Base-by-base conservation (phyloP, 2,797 vertebrate species). In the Ataeniobius toweri region DNA sequence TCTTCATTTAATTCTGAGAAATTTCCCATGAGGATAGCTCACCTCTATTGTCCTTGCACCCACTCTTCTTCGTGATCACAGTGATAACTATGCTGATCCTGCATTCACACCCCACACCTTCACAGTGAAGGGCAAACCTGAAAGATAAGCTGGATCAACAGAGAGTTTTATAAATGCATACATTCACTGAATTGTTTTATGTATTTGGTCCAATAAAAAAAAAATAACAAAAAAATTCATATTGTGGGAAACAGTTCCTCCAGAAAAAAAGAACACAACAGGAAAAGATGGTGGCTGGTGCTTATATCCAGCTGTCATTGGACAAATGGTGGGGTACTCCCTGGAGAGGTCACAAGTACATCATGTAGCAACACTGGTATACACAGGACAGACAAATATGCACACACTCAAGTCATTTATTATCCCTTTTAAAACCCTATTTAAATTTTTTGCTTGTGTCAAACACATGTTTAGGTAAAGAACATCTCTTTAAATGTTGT, bases 31-130 rank as follows among this genome's bases (percentile, higher is more conserved):
- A 90, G 93, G 84, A 92, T 85, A 79, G 31, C 83, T 93, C 86
- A 94, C 94, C 93, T 94, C 89, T 75, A 79, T 82, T 86, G 91
- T 93, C 93, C 93, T 93, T 94, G 87, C 79, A 77, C 72, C 68
- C 74, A 50, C 89, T 90, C 83, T 76, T 93, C 85, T 86, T 86
- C 83, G 89, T 91, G 88, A 83, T 88, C 53, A 71, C 84, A 82
- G 79, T 88, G 89, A 90, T 88, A 88, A 90, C 92, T 89, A 75
- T 18, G 73, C 89, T 85, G 85, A 88, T 91, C 76, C 81, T 53
- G 89, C 82, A 89, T 91, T 91, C 85, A 89, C 68, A 65, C 75
- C 14, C n/a, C 86, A 69, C 87, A 86, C 80, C 74, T 84, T 88
- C 85, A 85, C 78, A 86, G 73, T 28, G 44, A 46, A 65, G 63